A percentile compares a stretch with the other conserved stretches of the same genome.
phyloP scores from a whole-genome alignment of 2,113 vertebrate species.

The Malaclemys terrapin region DNA sequence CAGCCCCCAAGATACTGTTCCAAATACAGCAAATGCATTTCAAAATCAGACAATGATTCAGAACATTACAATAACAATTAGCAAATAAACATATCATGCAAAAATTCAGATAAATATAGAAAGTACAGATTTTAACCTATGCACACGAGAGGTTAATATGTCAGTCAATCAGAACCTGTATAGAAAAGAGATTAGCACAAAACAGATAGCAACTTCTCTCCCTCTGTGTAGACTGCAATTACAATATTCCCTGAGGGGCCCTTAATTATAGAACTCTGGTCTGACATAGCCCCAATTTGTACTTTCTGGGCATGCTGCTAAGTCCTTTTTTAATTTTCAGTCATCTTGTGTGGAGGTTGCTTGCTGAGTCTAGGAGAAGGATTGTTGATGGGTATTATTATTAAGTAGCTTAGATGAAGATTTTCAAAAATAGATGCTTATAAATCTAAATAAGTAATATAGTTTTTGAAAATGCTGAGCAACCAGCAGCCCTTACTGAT shows the following conservation, averaged over 20 bases:
- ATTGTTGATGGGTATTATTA: neutral
- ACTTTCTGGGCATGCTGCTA: neutral
- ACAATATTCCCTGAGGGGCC: neutral
- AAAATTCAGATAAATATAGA: neutral
- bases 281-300: accelerated
- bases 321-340: neutral
- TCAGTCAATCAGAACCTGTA: neutral
- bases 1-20: neutral
- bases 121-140: neutral
- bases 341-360: neutral
- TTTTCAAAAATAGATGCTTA: neutral
- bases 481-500: neutral
- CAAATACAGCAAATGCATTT: neutral
- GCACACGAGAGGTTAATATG: neutral
- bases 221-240: neutral
- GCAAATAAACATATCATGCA: neutral
- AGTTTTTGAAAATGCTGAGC: neutral
- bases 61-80: neutral
- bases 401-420: neutral
- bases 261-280: accelerated
- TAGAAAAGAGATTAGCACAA: neutral
- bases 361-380: neutral
- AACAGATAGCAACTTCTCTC: neutral
- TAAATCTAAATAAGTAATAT: neutral
- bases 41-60: neutral